phyloP scores from a whole-genome alignment of 1,140 invertebrate genomes.

The Paraescarpia echinospica region DNA sequence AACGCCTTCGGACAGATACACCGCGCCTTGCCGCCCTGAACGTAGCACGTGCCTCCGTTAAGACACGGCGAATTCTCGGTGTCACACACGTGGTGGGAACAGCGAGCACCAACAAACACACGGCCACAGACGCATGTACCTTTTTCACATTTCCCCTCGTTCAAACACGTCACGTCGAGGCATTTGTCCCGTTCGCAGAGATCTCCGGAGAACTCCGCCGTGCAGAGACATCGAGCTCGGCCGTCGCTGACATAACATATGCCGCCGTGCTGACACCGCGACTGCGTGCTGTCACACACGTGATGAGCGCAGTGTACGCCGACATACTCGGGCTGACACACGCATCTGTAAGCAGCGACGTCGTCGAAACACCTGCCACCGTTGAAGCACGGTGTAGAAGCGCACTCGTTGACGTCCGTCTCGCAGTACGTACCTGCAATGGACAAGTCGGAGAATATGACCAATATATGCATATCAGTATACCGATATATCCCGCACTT shows the following conservation, averaged over 20 bases:
- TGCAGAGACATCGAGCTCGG: slow-evolving; percentile 73
- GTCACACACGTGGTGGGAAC: not conserved
- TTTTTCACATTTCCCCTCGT: not conserved
- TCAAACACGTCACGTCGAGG: slow-evolving; percentile 44
- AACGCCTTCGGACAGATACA: slow-evolving; percentile 48
- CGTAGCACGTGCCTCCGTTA: slow-evolving; percentile 69
- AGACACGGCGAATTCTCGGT: slow-evolving; percentile 70
- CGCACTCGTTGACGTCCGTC: not conserved
- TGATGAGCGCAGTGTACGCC: not conserved
- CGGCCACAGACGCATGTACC: not conserved
- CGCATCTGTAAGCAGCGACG: not conserved
- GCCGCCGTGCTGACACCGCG: slow-evolving; percentile 43
- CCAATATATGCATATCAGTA: not conserved
- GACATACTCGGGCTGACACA: not conserved
- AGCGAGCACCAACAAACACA: not conserved
- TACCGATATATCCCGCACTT: too few relatives aligned
- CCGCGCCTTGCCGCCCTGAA: slow-evolving; percentile 35
- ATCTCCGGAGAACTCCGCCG: slow-evolving; percentile 58
- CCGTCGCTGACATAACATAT: slow-evolving; percentile 65
- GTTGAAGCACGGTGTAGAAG: not conserved
- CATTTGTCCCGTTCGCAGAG: slow-evolving; percentile 36
- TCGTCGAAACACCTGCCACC: not conserved
- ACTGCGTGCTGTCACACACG: not conserved
- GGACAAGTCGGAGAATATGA: not conserved
- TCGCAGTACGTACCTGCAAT: not conserved